Percentiles rank a stretch among this genome's conserved stretches.
phyloP scores from a whole-genome alignment of 2,113 vertebrate species.

The Percopsis transmontana region DNA sequence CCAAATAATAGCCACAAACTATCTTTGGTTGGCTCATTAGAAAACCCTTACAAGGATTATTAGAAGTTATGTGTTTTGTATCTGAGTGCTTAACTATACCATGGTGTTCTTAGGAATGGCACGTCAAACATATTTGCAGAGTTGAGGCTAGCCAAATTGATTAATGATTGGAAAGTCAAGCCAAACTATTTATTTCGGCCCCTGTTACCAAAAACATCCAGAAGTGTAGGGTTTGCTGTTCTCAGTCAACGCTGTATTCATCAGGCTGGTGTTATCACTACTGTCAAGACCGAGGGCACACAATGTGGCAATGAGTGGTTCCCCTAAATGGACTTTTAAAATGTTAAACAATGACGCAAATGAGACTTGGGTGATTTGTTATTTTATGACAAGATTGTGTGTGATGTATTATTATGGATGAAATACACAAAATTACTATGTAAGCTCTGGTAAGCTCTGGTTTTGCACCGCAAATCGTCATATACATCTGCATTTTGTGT shows the following conservation, averaged over 20 bases:
- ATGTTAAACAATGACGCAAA: conserved; percentile 17
- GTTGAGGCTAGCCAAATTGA: conserved; percentile 39
- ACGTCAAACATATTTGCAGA: conserved; percentile 42
- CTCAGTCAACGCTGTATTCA: conserved; percentile 63
- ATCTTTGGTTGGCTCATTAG: conserved; percentile 45
- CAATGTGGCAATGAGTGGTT: conserved; percentile 11
- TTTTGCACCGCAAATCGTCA: too few relatives aligned
- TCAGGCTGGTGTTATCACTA: conserved; percentile 60
- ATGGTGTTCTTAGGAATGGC: conserved; percentile 38
- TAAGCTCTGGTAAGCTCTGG: too few relatives aligned
- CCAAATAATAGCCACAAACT: conserved; percentile 10
- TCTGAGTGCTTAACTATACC: conserved; percentile 37
- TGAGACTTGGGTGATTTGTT: conserved; percentile 27
- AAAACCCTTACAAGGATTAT: conserved; percentile 50
- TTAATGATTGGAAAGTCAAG: conserved; percentile 69
- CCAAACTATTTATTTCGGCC: conserved; percentile 40
- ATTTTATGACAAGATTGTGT: conserved; percentile 23
- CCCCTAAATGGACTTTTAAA: conserved; percentile 36
- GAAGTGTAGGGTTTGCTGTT: conserved; percentile 66
- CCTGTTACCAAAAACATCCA: conserved; percentile 61
- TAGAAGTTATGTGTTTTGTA: conserved; percentile 44
- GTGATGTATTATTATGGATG: conserved; percentile 7
- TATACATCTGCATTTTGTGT: too few relatives aligned
- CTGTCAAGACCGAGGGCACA: conserved; percentile 17
- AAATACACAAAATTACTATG: not conserved